Conservation (phyloP, 2,113 vertebrate species). For the Anguilla rostrata region DNA sequence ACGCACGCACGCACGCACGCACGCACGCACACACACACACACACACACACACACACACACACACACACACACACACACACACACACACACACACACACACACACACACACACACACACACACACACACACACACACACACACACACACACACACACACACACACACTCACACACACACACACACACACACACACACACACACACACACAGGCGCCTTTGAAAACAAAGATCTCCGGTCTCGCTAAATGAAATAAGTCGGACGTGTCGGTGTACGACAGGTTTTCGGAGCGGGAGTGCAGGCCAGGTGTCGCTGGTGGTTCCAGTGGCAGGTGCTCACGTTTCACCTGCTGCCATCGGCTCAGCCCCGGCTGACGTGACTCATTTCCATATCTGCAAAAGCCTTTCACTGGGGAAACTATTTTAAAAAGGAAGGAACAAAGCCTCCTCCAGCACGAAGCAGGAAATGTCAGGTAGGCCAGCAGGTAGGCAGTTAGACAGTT, state of each 20-base stretch:
- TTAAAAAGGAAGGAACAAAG: neutral
- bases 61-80: neutral
- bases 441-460: neutral
- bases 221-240: neutral
- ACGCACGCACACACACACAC: neutral
- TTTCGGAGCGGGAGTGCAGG: neutral
- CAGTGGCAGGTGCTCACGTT: neutral
- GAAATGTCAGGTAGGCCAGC: neutral
- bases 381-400: no score
- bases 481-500: no score
- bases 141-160: neutral
- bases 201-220: neutral
- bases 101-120: neutral
- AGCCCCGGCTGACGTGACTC: neutral
- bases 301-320: neutral
- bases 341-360: neutral
- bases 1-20: neutral
- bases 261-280: neutral
- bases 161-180: slow-evolving; percentile 10
- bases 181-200: neutral
- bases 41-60: slow-evolving; percentile 8
- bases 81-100: slow-evolving; percentile 8
- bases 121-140: slow-evolving; percentile 8
- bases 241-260: neutral
- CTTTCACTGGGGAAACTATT: neutral